These are phyloP conservation scores for Julus scandinavius DNA, from an alignment of 2,888 invertebrate genomes.

Conservation along the genomic window DNA sequence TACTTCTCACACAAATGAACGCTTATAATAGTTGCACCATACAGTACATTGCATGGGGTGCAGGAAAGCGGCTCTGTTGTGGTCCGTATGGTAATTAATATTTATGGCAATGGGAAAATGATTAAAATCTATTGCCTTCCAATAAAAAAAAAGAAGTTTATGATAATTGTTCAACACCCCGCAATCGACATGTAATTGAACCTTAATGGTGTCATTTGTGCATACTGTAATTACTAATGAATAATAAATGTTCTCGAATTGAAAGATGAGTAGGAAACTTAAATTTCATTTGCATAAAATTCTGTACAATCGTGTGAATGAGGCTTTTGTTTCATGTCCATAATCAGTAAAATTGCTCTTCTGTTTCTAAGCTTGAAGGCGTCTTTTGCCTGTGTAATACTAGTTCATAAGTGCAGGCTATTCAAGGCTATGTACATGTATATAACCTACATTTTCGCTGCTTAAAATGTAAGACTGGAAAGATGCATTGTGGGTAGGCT, in stretches of 20 bases:
- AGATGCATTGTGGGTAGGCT: neutral
- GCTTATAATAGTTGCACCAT: neutral
- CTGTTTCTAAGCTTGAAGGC: neutral
- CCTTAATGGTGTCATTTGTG: slow-evolving; percentile 5
- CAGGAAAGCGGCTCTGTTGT: neutral
- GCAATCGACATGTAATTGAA: neutral
- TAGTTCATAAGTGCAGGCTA: neutral
- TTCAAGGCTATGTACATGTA: neutral
- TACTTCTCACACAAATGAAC: neutral
- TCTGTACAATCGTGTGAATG: slow-evolving; percentile 8
- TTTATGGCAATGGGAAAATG: neutral
- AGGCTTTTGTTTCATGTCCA: neutral
- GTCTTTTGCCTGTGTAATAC: neutral
- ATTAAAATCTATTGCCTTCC: neutral
- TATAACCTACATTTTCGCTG: neutral
- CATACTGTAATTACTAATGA: neutral
- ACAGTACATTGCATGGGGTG: neutral
- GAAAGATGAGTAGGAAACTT: neutral
- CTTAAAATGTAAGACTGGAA: neutral
- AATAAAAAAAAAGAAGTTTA: neutral
- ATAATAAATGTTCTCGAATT: neutral
- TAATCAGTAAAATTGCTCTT: neutral
- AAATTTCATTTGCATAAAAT: neutral
- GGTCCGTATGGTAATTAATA: neutral
- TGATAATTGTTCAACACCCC: too few relatives aligned